These are phyloP conservation scores for Cataglyphis cursor DNA, from an alignment of 2,888 invertebrate species.

Conservation along the genomic window DNA sequence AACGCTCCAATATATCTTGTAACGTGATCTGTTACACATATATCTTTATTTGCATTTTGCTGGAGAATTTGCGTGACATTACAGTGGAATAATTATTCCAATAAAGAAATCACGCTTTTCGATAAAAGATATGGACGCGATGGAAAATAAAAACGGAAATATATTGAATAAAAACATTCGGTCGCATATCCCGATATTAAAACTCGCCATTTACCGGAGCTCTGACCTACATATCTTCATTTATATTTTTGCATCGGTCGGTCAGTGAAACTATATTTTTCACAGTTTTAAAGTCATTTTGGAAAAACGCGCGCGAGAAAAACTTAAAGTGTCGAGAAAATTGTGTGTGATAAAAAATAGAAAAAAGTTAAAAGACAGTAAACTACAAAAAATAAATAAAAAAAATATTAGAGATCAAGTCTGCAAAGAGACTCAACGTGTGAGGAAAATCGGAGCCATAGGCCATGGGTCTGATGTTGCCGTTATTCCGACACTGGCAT, in stretches of 20 bases:
- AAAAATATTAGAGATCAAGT: not conserved
- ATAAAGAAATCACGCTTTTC: slow-evolving; percentile 29
- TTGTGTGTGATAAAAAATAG: not conserved
- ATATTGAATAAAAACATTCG: not conserved
- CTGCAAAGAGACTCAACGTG: not conserved
- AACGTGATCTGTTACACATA: slow-evolving; percentile 28
- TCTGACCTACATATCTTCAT: slow-evolving; percentile 37
- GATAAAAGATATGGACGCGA: slow-evolving; percentile 23
- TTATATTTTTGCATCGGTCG: slow-evolving; percentile 11
- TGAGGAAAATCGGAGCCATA: slow-evolving; percentile 39
- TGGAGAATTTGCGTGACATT: slow-evolving; percentile 28
- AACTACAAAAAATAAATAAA: not conserved
- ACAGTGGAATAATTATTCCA: slow-evolving; percentile 41
- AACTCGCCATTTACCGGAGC: slow-evolving; percentile 25
- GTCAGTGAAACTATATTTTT: slow-evolving; percentile 26
- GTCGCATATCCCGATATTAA: slow-evolving; percentile 33
- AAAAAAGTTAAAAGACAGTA: slow-evolving; percentile 19
- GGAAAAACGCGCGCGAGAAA: not conserved
- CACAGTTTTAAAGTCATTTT: slow-evolving; percentile 8
- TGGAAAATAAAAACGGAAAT: slow-evolving; percentile 10
- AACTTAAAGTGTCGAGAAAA: not conserved
- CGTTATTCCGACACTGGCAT: slow-evolving; percentile 72
- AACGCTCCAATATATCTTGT: not conserved
- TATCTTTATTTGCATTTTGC: slow-evolving; percentile 38
- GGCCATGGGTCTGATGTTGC: slow-evolving; percentile 51